Conservation (phyloP, 2,797 vertebrate genomes). For the Anguilla marmorata region DNA sequence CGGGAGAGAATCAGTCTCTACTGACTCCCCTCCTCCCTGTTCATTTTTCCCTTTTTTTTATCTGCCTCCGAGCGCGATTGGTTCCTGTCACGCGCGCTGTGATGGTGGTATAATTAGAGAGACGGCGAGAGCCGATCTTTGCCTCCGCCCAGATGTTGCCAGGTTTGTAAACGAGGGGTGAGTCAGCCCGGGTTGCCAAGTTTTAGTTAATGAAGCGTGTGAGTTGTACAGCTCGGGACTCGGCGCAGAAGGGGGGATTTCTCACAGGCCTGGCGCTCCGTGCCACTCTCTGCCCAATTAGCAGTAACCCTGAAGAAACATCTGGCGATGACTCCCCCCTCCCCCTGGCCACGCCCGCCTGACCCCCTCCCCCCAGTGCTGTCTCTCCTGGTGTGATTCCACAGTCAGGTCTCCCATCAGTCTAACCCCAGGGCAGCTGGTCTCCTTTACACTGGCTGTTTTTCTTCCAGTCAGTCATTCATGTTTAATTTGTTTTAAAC, state of each 20-base stretch:
- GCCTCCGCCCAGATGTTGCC: slow-evolving; percentile 56
- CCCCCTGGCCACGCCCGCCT: background rate
- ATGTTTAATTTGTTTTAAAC: no score
- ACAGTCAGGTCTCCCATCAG: no score
- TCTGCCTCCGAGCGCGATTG: background rate
- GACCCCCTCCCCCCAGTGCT: no score
- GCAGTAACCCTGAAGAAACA: background rate
- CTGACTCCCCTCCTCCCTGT: background rate
- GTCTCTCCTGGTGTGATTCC: no score
- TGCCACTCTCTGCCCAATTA: background rate
- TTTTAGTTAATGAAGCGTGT: slow-evolving; percentile 64
- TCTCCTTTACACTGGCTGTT: no score
- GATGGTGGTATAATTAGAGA: background rate
- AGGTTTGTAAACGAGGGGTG: slow-evolving; percentile 67
- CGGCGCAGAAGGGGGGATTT: slow-evolving; percentile 59
- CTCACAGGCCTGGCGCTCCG: slow-evolving; percentile 54
- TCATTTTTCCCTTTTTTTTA: background rate
- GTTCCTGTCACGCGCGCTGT: background rate
- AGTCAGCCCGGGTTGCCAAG: slow-evolving; percentile 64
- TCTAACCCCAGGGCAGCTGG: no score
- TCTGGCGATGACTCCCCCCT: background rate
- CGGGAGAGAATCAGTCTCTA: background rate
- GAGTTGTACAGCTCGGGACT: slow-evolving; percentile 74
- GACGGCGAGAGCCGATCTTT: background rate
- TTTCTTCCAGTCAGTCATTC: no score